phyloP scores from a whole-genome alignment of 2,113 vertebrate species.

The Channa argus region DNA sequence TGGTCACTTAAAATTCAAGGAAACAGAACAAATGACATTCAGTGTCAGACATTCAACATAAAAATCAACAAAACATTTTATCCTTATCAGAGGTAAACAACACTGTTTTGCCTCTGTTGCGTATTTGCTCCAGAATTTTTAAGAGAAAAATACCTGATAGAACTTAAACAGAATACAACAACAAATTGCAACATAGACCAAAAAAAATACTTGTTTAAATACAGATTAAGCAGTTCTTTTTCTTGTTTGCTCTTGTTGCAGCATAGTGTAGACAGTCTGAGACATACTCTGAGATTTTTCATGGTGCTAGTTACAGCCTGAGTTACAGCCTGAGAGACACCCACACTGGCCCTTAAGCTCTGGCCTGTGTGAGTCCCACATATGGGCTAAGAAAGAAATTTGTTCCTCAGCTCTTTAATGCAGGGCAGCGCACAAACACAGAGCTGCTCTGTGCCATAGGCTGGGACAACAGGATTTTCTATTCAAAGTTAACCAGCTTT shows the following conservation, averaged over 20 bases:
- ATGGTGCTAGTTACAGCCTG: conserved; percentile 2
- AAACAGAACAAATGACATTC: neutral
- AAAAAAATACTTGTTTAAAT: neutral
- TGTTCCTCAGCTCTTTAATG: conserved; percentile 53
- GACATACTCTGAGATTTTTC: neutral
- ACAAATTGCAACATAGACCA: neutral
- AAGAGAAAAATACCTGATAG: neutral
- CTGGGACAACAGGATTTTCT: conserved; percentile 32
- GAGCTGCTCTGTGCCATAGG: conserved; percentile 44
- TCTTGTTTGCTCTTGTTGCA: neutral
- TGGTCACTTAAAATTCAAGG: neutral
- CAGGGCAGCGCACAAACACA: conserved; percentile 43
- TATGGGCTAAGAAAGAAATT: conserved; percentile 32
- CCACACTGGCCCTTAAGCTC: conserved; percentile 41
- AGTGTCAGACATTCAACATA: neutral
- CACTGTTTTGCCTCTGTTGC: no score
- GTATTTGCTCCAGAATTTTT: neutral
- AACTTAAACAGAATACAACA: neutral
- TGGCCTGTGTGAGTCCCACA: conserved; percentile 40
- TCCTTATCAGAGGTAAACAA: neutral
- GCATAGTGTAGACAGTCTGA: neutral
- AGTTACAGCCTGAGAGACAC: conserved; percentile 17
- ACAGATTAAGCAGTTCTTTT: neutral
- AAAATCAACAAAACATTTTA: neutral
- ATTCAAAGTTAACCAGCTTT: neutral